Evolutionary conservation across 2,888 invertebrate species (phyloP).

Genomic region (Drepanosiphum platanoidis): DNA sequence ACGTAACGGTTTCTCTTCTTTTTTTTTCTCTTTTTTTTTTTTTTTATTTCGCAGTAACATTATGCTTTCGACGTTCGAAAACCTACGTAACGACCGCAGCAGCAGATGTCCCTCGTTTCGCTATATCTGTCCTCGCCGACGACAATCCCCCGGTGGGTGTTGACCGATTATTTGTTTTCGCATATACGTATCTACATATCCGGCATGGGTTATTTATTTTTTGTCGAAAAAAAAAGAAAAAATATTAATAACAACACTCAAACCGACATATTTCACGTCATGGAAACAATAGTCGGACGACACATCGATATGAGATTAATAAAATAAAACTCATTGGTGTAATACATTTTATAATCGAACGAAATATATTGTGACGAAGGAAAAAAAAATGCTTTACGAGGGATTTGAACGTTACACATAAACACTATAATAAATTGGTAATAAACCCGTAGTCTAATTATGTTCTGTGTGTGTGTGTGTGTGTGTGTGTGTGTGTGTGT

Average conservation of each 20-base stretch:
- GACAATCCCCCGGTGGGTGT: neutral
- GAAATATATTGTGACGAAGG: no score
- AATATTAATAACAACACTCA: no score
- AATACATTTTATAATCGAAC: no score
- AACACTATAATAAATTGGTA: no score
- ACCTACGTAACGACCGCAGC: slow-evolving; percentile 19
- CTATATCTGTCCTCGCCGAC: neutral
- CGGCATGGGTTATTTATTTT: neutral
- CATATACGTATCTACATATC: no score
- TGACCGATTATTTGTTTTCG: neutral
- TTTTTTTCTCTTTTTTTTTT: neutral
- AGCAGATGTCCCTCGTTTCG: neutral
- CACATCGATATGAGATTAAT: no score
- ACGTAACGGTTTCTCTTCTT: neutral
- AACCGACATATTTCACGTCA: neutral
- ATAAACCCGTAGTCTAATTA: no score
- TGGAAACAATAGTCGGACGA: neutral
- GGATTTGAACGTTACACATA: no score
- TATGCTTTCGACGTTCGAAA: neutral
- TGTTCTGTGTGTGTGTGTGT: no score
- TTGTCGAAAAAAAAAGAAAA: neutral
- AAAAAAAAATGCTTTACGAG: no score
- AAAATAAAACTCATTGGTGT: no score
- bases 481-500: no score
- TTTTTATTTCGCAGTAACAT: slow-evolving; percentile 2